Evolutionary conservation across 2,888 invertebrate genomes (phyloP), one percentile per base, ranked within the genome.

Genomic region (Noctua comes): DNA sequence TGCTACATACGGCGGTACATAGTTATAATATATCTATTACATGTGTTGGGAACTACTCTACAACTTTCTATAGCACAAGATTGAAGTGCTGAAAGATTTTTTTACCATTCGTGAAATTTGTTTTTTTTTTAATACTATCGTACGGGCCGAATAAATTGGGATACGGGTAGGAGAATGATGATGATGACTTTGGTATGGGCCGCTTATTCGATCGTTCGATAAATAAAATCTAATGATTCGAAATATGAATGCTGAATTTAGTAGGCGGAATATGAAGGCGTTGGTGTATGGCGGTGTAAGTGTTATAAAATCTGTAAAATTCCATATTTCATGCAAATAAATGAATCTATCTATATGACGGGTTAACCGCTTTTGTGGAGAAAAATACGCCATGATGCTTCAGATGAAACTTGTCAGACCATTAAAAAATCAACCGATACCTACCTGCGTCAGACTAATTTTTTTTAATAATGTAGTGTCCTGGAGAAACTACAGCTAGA

Each of bases 1-100:
- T 82, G 73, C 85, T 85, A 80, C 82, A 77, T 87, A 79, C 81
- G 83, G 77, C 65, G 64, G 73, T 69, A 80, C 78, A 83, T 76
- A 80, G 69, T 62, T 84, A 69, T 76, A 84, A 82, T 76, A 80
- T 82, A 79, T 71, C 80, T 85, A 70, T 85, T 75, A 80, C 66
- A 77, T 85, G 59, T 75, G 68, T 77, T 77, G n/a, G 43, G 36
- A 68, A 80, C 43, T 72, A 65, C 59, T 73, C 43, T 59, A 68
- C 66, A 76, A 70, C 40, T 62, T 76, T 68, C 10, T 51, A 57
- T 31, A 62, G 24, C 24, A 54, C 21, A 57, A n/a, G n/a, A 77
- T 77, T 69, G 48, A 80, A 74, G 27, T 43, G 31, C 21, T 31
- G 40, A 40, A 43, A 24, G 8, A 16, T 57, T 16, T 16, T 31